Percentiles rank a stretch among this genome's conserved stretches.
Conservation (phyloP, 2,113 vertebrate genomes). For the Limanda limanda region DNA sequence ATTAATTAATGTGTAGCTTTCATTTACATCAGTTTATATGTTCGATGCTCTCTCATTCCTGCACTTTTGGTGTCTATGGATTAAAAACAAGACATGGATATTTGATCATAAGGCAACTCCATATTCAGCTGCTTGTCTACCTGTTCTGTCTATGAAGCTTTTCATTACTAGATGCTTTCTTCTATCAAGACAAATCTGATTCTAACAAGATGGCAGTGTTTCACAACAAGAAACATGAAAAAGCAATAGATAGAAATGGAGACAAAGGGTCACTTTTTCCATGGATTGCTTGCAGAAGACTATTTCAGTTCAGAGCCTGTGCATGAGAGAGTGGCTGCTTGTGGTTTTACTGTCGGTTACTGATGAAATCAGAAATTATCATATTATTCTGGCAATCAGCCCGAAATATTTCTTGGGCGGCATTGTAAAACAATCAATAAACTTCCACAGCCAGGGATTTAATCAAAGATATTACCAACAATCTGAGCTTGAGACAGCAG, state of each 20-base stretch:
- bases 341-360: slow-evolving; percentile 29
- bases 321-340: slow-evolving; percentile 32
- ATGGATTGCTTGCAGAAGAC: slow-evolving; percentile 48
- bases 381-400: slow-evolving; percentile 12
- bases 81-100: slow-evolving; percentile 16
- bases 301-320: slow-evolving; percentile 53
- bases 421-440: slow-evolving; percentile 13
- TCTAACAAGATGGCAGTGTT: slow-evolving; percentile 40
- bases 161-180: slow-evolving; percentile 18
- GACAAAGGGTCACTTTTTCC: slow-evolving; percentile 77
- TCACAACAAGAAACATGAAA: slow-evolving; percentile 71
- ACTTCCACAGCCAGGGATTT: slow-evolving; percentile 22
- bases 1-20: slow-evolving; percentile 5
- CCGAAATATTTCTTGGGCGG: slow-evolving; percentile 2
- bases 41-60: neutral
- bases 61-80: slow-evolving; percentile 3
- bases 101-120: slow-evolving; percentile 3
- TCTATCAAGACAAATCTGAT: slow-evolving; percentile 21
- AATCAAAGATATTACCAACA: slow-evolving; percentile 52
- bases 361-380: slow-evolving; percentile 36
- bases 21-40: neutral
- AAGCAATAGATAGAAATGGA: slow-evolving; percentile 72
- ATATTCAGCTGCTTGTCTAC: slow-evolving; percentile 9
- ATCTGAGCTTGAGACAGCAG: slow-evolving; percentile 40
- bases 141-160: slow-evolving; percentile 12